Percentiles rank a stretch among this genome's conserved stretches.
phyloP scores from a whole-genome alignment of 1,140 invertebrate species.

The Drepana arcuata region DNA sequence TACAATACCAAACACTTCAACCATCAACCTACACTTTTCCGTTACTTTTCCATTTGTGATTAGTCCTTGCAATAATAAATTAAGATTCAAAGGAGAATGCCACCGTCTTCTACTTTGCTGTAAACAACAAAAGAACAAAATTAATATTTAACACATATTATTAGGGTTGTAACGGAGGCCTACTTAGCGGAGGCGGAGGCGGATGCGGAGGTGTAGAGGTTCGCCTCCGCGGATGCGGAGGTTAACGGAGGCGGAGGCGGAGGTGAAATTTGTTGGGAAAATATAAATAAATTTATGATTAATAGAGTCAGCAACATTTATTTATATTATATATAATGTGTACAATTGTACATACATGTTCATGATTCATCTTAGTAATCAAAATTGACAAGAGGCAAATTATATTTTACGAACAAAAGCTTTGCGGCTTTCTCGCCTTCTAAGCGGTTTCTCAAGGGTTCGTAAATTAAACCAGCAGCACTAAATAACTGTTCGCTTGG shows the following conservation, averaged over 20 bases:
- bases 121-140: conserved; percentile 22
- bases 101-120: conserved; percentile 50
- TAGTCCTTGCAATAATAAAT: conserved; percentile 67
- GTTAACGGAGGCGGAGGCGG: no score
- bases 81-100: conserved; percentile 55
- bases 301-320: no score
- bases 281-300: no score
- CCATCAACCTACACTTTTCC: conserved; percentile 58
- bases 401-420: conserved; percentile 30
- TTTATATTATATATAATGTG: no score
- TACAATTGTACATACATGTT: no score
- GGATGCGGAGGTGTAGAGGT: no score
- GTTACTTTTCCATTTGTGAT: conserved; percentile 57
- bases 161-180: no score
- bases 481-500: conserved; percentile 17
- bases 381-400: conserved; percentile 16
- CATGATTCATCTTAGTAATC: conserved; percentile 10
- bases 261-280: no score
- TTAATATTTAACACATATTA: no score
- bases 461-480: conserved; percentile 23
- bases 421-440: conserved; percentile 25
- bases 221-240: no score
- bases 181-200: no score
- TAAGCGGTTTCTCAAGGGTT: conserved; percentile 20
- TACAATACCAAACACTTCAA: conserved; percentile 51